Evolutionary conservation across 2,888 invertebrate species (phyloP).

Genomic region (Belgica antarctica): DNA sequence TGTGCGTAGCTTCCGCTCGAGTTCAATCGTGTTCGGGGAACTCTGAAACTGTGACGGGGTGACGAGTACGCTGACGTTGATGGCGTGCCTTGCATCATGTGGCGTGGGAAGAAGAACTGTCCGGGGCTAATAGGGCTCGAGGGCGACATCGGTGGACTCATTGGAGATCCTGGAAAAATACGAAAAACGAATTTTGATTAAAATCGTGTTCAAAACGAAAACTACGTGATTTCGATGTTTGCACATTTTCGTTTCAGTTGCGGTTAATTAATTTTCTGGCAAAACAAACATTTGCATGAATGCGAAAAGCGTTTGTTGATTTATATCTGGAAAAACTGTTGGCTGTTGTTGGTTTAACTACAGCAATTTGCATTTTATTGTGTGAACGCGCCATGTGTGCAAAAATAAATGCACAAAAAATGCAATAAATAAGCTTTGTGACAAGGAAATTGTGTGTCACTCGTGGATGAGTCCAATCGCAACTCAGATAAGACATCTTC

Average conservation of each 20-base stretch:
- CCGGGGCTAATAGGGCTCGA: constrained; percentile 16
- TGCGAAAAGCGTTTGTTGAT: constrained; percentile 12
- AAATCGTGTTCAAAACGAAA: constrained; percentile 22
- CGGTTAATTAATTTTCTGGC: constrained; percentile 26
- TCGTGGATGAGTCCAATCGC: constrained; percentile 5
- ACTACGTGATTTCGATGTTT: not conserved
- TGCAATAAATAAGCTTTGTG: constrained; percentile 6
- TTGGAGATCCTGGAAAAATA: constrained; percentile 15
- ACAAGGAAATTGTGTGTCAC: constrained; percentile 40
- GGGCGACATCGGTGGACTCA: constrained; percentile 25
- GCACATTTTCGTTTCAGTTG: not conserved
- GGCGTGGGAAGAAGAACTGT: constrained; percentile 21
- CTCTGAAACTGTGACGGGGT: constrained; percentile 35
- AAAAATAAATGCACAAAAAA: constrained; percentile 9
- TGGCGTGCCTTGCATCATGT: not conserved
- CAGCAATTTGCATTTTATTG: constrained; percentile 31
- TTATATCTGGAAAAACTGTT: not conserved
- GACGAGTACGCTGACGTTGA: constrained; percentile 28
- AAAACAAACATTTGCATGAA: constrained; percentile 11
- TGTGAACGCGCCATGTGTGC: constrained; percentile 39
- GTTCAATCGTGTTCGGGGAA: not conserved
- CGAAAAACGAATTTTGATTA: constrained; percentile 27
- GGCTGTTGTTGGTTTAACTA: constrained; percentile 8
- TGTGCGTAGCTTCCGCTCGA: constrained; percentile 20
- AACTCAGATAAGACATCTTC: constrained; percentile 8